phyloP scores from a whole-genome alignment of 2,888 invertebrate species.

The Platerodrilus igneus region DNA sequence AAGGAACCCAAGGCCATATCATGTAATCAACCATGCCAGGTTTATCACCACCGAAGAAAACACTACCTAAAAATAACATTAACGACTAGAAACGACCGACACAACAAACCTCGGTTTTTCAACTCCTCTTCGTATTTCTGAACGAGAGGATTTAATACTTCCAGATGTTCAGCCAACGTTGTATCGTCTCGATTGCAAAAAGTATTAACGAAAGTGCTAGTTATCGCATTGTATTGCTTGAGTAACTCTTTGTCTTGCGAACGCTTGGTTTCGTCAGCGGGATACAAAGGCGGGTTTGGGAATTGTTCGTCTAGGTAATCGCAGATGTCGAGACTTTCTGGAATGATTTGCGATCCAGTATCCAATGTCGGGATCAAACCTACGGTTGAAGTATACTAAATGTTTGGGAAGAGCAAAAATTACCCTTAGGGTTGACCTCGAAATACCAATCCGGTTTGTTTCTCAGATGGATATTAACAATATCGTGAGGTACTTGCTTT shows the following conservation, averaged over 20 bases:
- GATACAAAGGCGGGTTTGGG: slow-evolving; percentile 49
- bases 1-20: slow-evolving; percentile 44
- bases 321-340: slow-evolving; percentile 52
- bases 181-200: slow-evolving; percentile 1
- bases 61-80: slow-evolving; percentile 5
- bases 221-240: slow-evolving; percentile 30
- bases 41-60: slow-evolving; percentile 11
- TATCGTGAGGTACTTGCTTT: slow-evolving; percentile 71
- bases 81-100: not conserved
- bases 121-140: slow-evolving; percentile 1
- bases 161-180: not conserved
- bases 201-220: not conserved
- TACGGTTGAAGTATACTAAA: no score
- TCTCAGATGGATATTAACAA: slow-evolving; percentile 68
- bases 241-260: slow-evolving; percentile 38
- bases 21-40: slow-evolving; percentile 34
- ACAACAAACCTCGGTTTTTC: not conserved
- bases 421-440: slow-evolving; percentile 56
- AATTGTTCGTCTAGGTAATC: slow-evolving; percentile 55
- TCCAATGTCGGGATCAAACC: slow-evolving; percentile 52
- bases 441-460: slow-evolving; percentile 81
- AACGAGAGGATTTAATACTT: not conserved
- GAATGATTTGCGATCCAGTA: slow-evolving; percentile 47
- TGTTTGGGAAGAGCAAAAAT: no score
- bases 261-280: slow-evolving; percentile 44